Base-by-base conservation (phyloP, 2,113 vertebrate species). In the Bolborhynchus lineola region DNA sequence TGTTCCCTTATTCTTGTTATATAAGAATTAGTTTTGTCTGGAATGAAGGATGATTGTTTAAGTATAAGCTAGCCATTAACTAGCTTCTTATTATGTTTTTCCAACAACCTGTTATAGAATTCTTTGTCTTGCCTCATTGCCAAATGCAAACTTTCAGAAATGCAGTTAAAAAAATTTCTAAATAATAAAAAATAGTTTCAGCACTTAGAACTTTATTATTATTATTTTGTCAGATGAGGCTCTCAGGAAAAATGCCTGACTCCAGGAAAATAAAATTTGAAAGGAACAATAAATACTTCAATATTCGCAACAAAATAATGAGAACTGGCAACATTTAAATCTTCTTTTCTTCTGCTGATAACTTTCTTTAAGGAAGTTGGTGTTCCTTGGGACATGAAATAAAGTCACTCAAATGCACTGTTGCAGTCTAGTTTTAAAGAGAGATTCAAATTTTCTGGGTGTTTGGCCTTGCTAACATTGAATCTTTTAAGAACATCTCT, bases 141-240 rank as follows among this genome's bases (percentile, higher is more conserved):
- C 9, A 78, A 91, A 89, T n/a, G 31, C n/a, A 57, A 78, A 6
- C 29, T 65, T 53, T 72, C 41, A 81, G 37, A 88, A 86, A 17
- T 37, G 41, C 72, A 88, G 5, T 42, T 18, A 82, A 82, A 41
- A 71, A 15, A 39, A 57, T 23, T 21, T 41, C 10, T 57, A 13
- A 46, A 60, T 11, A 65, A 65, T 49, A 1, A 90, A 72, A 63
- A 33, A 39, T 31, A 52, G 11, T 60, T 77, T 25, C 12, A 14
- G 37, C 4, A 10, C 4, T 1, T 28, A 46, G 68, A 72, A 2
- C 0, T 39, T 21, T 8, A 15, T 17, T 26, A 24, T 5, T 47
- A 46, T 41, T 67, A 35, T 21, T 7, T 16, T 53, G 4, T 37
- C 55, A 19, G 18, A 47, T 63, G 17, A 74, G 11, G 8, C n/a